phyloP scores from a whole-genome alignment of 2,888 invertebrate species.

The Mechanitis messenoides region DNA sequence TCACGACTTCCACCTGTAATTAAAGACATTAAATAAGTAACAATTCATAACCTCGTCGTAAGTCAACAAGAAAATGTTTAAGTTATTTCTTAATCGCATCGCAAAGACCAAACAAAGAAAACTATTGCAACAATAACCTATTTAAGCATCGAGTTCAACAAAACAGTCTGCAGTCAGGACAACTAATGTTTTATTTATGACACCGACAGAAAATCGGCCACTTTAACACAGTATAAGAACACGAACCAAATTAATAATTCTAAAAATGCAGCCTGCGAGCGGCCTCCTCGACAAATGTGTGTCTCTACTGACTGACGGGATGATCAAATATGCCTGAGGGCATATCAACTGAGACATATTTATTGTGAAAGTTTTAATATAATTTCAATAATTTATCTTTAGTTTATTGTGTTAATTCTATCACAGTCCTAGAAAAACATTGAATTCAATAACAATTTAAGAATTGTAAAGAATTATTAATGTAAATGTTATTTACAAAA shows the following conservation, averaged over 20 bases:
- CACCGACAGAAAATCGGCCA: constrained; percentile 61
- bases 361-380: neutral
- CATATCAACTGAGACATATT: constrained; percentile 27
- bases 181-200: constrained; percentile 69
- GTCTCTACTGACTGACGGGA: constrained; percentile 42
- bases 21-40: constrained; percentile 33
- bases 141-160: constrained; percentile 48
- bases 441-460: too few relatives aligned
- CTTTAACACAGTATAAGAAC: constrained; percentile 68
- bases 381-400: constrained; percentile 1
- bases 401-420: neutral
- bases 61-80: neutral
- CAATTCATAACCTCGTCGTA: neutral
- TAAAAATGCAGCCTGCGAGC: constrained; percentile 65
- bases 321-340: constrained; percentile 47
- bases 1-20: constrained; percentile 88
- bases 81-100: constrained; percentile 16
- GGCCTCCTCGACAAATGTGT: constrained; percentile 52
- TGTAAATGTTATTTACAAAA: neutral
- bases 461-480: neutral
- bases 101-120: constrained; percentile 13
- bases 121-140: constrained; percentile 49
- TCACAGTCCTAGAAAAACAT: neutral
- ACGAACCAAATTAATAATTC: constrained; percentile 71
- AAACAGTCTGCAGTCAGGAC: constrained; percentile 49